phyloP scores from a whole-genome alignment of 2,888 invertebrate species.

The Oxyscelio sp. region DNA sequence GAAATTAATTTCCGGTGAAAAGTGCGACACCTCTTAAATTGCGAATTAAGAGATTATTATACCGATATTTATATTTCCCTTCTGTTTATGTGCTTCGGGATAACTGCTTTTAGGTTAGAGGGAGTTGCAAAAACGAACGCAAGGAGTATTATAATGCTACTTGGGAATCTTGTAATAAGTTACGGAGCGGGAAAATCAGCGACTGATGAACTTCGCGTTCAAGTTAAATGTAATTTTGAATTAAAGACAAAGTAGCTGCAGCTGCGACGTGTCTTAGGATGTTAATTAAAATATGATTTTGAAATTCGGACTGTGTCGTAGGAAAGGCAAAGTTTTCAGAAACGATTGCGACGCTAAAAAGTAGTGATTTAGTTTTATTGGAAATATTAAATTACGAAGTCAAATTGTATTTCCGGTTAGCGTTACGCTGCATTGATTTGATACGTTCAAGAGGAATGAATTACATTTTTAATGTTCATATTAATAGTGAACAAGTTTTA shows the following conservation, averaged over 20 bases:
- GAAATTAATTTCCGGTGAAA: too few species aligned
- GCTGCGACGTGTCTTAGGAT: conserved; percentile 42
- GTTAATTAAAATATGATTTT: conserved; percentile 55
- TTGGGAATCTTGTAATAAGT: conserved; percentile 53
- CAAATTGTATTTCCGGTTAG: too few species aligned
- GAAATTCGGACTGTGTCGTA: conserved; percentile 45
- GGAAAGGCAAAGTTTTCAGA: conserved; percentile 33
- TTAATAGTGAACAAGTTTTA: too few species aligned
- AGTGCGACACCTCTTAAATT: conserved; percentile 49
- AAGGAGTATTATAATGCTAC: conserved; percentile 51
- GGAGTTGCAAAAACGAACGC: conserved; percentile 41
- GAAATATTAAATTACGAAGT: too few species aligned
- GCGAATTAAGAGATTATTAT: conserved; percentile 57
- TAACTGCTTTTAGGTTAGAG: neutral
- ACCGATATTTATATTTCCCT: conserved; percentile 52
- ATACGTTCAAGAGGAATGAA: too few species aligned
- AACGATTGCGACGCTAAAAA: conserved; percentile 27
- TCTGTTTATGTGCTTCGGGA: conserved; percentile 27
- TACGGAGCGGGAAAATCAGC: conserved; percentile 33
- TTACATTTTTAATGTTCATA: too few species aligned
- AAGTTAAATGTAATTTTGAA: conserved; percentile 54
- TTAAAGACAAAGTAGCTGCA: conserved; percentile 54
- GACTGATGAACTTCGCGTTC: conserved; percentile 57
- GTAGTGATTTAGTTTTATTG: neutral
- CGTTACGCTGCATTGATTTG: too few species aligned